Percentiles rank a stretch among this genome's conserved stretches.
Evolutionary conservation across 2,113 vertebrate species (phyloP).

Genomic region (Arizona elegans): DNA sequence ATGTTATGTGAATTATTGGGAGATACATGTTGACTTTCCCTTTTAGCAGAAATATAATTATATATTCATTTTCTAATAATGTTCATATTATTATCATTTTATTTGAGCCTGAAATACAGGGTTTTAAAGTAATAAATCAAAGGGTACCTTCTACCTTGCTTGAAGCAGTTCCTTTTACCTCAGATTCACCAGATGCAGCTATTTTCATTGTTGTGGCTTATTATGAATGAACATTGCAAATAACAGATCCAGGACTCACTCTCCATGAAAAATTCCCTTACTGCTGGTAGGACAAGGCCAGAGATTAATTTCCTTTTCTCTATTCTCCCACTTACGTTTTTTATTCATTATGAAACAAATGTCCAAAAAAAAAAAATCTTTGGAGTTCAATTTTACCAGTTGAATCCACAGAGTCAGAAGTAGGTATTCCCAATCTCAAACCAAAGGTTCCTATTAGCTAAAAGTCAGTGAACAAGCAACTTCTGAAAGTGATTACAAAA

Average conservation of each 20-base stretch:
- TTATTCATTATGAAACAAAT: background rate
- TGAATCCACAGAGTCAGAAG: background rate
- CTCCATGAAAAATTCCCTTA: background rate
- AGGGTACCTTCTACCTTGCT: background rate
- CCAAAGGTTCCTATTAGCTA: background rate
- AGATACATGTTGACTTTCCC: background rate
- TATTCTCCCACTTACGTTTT: background rate
- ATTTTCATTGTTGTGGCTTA: background rate
- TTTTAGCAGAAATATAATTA: background rate
- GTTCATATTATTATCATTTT: background rate
- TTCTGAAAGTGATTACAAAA: background rate
- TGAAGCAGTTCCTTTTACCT: background rate
- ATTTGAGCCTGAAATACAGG: background rate
- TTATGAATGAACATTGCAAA: background rate
- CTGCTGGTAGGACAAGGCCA: background rate
- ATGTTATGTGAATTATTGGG: background rate
- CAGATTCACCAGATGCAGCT: background rate
- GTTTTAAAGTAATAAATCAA: background rate
- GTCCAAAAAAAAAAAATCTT: background rate
- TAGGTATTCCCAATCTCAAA: background rate
- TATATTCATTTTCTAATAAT: background rate
- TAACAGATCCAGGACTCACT: background rate
- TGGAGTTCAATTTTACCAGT: background rate
- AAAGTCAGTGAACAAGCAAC: background rate
- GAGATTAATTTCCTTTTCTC: background rate